A percentile compares a stretch with the other conserved stretches of the same genome.
Evolutionary conservation across 2,797 vertebrate species (phyloP).

Genomic region (Paedocypris micromegethes): DNA sequence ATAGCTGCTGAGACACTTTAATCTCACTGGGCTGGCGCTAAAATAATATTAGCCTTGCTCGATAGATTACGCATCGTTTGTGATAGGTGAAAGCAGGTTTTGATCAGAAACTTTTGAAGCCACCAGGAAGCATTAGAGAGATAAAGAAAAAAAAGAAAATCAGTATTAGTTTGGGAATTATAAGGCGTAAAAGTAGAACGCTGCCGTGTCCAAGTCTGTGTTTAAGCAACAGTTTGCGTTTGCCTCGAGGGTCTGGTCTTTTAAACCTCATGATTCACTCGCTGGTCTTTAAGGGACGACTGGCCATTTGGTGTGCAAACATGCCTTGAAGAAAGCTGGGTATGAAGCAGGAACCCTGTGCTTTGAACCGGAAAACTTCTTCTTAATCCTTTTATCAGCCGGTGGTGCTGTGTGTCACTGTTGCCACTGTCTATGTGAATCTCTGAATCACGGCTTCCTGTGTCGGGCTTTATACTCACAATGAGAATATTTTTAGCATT

Average conservation of each 20-base stretch:
- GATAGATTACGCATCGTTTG: not conserved
- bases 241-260: not conserved
- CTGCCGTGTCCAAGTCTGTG: not conserved
- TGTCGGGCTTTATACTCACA: not conserved
- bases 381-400: constrained; percentile 8
- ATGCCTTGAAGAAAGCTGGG: constrained; percentile 9
- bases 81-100: not conserved
- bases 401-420: constrained; percentile 8
- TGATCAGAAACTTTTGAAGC: too few relatives aligned
- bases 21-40: not conserved
- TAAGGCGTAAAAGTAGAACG: too few relatives aligned
- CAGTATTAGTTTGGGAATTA: too few relatives aligned
- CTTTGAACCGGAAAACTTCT: constrained; percentile 5
- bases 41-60: not conserved
- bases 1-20: not conserved
- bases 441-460: not conserved
- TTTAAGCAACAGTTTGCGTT: not conserved
- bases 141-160: too few relatives aligned
- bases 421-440: constrained; percentile 6
- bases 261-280: constrained; percentile 11
- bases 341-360: not conserved
- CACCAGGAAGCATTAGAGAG: too few relatives aligned
- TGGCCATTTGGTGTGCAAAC: constrained; percentile 26
- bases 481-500: not conserved
- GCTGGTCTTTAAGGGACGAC: constrained; percentile 8